Base-by-base conservation (phyloP, 2,888 invertebrate genomes). In the Xylota segnis region DNA sequence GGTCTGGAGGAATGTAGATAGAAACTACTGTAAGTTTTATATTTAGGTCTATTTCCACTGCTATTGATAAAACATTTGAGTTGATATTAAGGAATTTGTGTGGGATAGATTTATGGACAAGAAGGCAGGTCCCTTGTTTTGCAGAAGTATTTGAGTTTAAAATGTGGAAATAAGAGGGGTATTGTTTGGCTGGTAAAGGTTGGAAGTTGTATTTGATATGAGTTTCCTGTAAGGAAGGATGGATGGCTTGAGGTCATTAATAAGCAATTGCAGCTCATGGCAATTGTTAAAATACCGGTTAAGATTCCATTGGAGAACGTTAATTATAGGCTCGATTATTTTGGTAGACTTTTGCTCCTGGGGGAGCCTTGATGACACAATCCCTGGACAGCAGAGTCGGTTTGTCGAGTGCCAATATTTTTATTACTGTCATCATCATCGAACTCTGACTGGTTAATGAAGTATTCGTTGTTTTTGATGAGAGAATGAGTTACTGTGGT, bases 61-160 rank as follows among this genome's bases (percentile, higher is more conserved):
- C 37, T 37, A 37, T 12, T 10, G 37, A 10, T 37, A 1, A 10
- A 10, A 37, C 12, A 12, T 37, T 37, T 6, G 14, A 40, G 18
- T 40, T 76, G 6, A 40, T 43, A 32, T 18, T 43, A 5, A 40
- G 5, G 23, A 23, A 40, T 23, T 61, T 61, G 18, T 43, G 43
- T 4, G 32, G 14, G 5, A 61, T 63, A 86, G 37, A 34, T 45
- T 79, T 71, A 10, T 75, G 61, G 10, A 84, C 45, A 6, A 84
- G 52, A 16, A 84, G 32, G 7, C 34, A 68, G 45, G 70, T 68
- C 6, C 84, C 87, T 61, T 84, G 79, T 43, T 81, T 84, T 6
- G 79, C 54, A n/a, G 52, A 32, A 16, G 12, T 52, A 32, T 70
- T 82, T 7, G 58, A 23, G 18, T 29, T 23, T 0, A 70, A n/a